phyloP scores from a whole-genome alignment of 2,888 invertebrate genomes.

The Lissocephala sabroskyi region DNA sequence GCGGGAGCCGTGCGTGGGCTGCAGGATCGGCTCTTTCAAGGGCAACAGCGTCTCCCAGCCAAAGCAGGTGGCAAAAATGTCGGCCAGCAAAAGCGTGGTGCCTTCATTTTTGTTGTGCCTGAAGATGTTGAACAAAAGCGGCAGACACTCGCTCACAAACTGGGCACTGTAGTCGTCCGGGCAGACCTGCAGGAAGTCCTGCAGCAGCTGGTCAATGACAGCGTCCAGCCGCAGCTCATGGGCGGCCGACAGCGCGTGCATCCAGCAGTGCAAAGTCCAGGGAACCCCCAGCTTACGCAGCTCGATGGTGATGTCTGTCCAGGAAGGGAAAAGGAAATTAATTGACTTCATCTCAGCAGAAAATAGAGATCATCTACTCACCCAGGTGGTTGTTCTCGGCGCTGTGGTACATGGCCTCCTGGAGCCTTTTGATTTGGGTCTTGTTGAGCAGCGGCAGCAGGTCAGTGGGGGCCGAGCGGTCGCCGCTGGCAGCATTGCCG shows the following conservation, averaged over 20 bases:
- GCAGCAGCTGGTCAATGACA: slow-evolving; percentile 89
- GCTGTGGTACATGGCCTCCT: slow-evolving; percentile 95
- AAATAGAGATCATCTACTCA: too few species aligned
- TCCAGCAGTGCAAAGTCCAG: slow-evolving; percentile 96
- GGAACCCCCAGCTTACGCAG: slow-evolving; percentile 88
- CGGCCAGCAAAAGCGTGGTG: slow-evolving; percentile 87
- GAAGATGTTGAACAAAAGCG: slow-evolving; percentile 90
- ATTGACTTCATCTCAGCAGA: too few species aligned
- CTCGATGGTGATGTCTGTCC: slow-evolving; percentile 87
- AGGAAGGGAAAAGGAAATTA: not conserved
- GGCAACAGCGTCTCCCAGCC: slow-evolving; percentile 89
- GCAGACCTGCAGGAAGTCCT: slow-evolving; percentile 92
- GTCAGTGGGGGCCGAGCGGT: slow-evolving; percentile 60
- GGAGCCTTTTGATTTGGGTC: slow-evolving; percentile 86
- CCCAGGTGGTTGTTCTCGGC: slow-evolving; percentile 92
- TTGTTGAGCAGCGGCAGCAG: slow-evolving; percentile 78
- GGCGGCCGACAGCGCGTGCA: slow-evolving; percentile 88
- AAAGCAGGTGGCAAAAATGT: slow-evolving; percentile 91
- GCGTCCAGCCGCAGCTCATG: slow-evolving; percentile 87
- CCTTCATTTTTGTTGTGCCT: slow-evolving; percentile 94
- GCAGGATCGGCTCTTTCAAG: slow-evolving; percentile 79
- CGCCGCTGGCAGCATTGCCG: slow-evolving; percentile 74
- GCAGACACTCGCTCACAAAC: slow-evolving; percentile 91
- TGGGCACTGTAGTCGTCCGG: slow-evolving; percentile 91
- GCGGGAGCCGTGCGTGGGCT: slow-evolving; percentile 79